These are phyloP conservation scores for Drosophila prolongata DNA, from an alignment of 2,888 invertebrate species.

Conservation along the genomic window DNA sequence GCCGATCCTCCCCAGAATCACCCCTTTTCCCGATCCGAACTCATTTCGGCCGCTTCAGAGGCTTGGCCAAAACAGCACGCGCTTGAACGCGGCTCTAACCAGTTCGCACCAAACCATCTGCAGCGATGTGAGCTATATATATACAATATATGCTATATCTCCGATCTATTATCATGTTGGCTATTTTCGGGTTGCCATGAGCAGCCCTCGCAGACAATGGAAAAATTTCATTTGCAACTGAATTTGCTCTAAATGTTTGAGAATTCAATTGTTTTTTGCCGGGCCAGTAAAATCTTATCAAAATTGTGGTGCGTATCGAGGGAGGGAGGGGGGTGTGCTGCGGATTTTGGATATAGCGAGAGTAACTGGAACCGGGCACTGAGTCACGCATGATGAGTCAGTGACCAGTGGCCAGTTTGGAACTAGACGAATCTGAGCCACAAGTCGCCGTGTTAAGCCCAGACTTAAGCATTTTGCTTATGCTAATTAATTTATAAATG, in stretches of 20 bases:
- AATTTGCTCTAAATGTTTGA: neutral
- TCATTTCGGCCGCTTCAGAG: slow-evolving; percentile 27
- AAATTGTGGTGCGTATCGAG: neutral
- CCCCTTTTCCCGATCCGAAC: neutral
- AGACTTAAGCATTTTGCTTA: slow-evolving; percentile 47
- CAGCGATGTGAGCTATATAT: neutral
- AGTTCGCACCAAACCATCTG: slow-evolving; percentile 31
- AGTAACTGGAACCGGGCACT: slow-evolving; percentile 31
- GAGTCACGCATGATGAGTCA: slow-evolving; percentile 57
- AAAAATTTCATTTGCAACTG: slow-evolving; percentile 33
- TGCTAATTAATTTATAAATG: slow-evolving; percentile 72
- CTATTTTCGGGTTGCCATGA: slow-evolving; percentile 35
- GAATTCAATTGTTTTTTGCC: slow-evolving; percentile 1
- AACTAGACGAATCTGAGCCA: slow-evolving; percentile 62
- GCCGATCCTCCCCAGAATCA: slow-evolving; percentile 3
- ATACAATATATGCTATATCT: neutral
- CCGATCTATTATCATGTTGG: slow-evolving; percentile 28
- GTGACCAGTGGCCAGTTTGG: slow-evolving; percentile 51
- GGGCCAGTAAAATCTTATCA: slow-evolving; percentile 20
- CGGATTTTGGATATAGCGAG: neutral
- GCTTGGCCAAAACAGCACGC: slow-evolving; percentile 26
- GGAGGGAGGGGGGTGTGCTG: too few relatives aligned
- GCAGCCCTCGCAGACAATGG: slow-evolving; percentile 12
- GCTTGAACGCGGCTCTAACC: slow-evolving; percentile 27
- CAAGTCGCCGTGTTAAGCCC: slow-evolving; percentile 31